phyloP scores from a whole-genome alignment of 2,888 invertebrate species.

The Thymelicus lineola region DNA sequence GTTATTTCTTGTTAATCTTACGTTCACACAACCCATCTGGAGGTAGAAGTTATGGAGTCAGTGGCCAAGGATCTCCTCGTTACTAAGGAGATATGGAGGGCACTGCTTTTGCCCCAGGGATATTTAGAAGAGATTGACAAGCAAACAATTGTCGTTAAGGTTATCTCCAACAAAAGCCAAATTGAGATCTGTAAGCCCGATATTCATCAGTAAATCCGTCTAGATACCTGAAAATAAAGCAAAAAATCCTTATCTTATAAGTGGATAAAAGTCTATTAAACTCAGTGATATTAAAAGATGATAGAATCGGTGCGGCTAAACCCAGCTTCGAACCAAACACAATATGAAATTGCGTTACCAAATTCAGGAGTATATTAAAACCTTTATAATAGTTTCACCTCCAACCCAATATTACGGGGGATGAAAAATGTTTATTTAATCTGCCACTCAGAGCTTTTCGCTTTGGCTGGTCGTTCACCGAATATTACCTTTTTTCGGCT shows the following conservation, averaged over 20 bases:
- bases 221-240: not conserved
- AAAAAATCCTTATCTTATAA: not conserved
- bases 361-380: conserved; percentile 40
- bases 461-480: conserved; percentile 8
- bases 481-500: conserved; percentile 16
- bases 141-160: no score
- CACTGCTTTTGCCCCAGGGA: no score
- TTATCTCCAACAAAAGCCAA: no score
- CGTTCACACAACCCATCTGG: no score
- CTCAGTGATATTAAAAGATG: conserved; percentile 4
- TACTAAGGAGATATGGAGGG: no score
- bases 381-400: conserved; percentile 39
- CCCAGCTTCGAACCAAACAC: not conserved
- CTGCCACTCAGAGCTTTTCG: conserved; percentile 19
- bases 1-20: no score
- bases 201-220: not conserved
- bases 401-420: conserved; percentile 4
- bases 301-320: not conserved
- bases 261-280: not conserved
- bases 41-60: no score
- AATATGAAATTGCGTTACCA: conserved; percentile 26
- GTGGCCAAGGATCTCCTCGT: no score
- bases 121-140: no score
- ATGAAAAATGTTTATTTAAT: conserved; percentile 36
- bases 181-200: no score